A percentile compares a stretch with the other conserved stretches of the same genome.
These are phyloP conservation scores for Sisyra terminalis DNA, from an alignment of 2,888 invertebrate species.

Conservation along the genomic window DNA sequence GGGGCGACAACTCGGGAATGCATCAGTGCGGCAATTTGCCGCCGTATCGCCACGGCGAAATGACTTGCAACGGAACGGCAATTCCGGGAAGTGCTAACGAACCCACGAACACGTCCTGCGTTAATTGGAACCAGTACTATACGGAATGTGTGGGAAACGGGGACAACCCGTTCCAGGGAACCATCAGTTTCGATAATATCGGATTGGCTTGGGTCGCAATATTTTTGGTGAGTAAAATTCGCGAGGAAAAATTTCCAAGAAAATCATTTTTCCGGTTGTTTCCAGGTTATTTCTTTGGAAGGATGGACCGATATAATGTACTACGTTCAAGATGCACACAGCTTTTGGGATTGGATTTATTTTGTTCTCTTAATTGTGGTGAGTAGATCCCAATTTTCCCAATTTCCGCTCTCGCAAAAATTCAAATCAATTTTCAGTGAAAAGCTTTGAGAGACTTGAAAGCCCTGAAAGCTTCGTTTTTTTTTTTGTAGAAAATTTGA, in stretches of 20 bases:
- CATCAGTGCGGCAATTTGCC: conserved; percentile 77
- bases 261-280: too few species aligned
- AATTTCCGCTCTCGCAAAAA: too few species aligned
- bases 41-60: conserved; percentile 53
- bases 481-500: too few species aligned
- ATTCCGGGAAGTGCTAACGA: conserved; percentile 38
- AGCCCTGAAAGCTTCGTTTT: too few species aligned
- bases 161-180: conserved; percentile 95
- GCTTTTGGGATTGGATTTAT: conserved; percentile 99
- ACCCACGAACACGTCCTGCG: conserved; percentile 63
- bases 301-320: conserved; percentile 99
- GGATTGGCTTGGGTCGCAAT: conserved; percentile 99
- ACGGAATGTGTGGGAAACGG: conserved; percentile 85
- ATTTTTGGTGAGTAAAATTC: conserved; percentile 68
- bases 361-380: conserved; percentile 98
- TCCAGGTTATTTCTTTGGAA: conserved; percentile 93
- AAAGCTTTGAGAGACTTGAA: too few species aligned
- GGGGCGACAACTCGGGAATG: conserved; percentile 88
- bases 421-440: too few species aligned
- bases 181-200: conserved; percentile 99
- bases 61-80: conserved; percentile 63
- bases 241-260: background rate
- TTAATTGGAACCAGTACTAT: conserved; percentile 99
- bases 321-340: conserved; percentile 99
- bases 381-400: too few species aligned